Evolutionary conservation across 2,888 invertebrate genomes (phyloP).

Genomic region (Drosophila subsilvestris): DNA sequence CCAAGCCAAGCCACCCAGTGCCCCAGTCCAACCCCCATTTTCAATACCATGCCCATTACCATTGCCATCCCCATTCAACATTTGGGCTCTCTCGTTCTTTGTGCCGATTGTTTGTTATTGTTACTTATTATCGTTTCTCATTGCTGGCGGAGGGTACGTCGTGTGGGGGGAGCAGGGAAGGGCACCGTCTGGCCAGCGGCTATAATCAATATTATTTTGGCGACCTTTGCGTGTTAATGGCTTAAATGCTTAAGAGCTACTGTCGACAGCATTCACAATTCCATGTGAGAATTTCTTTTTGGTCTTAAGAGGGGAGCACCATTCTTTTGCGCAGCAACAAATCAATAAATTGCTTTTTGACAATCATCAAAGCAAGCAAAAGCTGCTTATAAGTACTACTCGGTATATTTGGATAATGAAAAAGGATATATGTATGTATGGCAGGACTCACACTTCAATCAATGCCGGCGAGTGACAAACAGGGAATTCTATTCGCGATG

Average conservation of each 20-base stretch:
- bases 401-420: constrained; percentile 21
- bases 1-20: neutral
- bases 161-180: constrained; percentile 1
- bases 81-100: constrained; percentile 13
- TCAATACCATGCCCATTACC: constrained; percentile 5
- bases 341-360: constrained; percentile 64
- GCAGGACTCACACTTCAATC: constrained; percentile 51
- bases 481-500: constrained; percentile 49
- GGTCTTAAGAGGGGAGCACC: constrained; percentile 22
- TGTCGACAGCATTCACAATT: constrained; percentile 32
- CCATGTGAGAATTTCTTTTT: constrained; percentile 19
- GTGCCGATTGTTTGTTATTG: constrained; percentile 45
- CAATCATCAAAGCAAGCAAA: constrained; percentile 37
- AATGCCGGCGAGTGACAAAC: constrained; percentile 59
- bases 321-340: constrained; percentile 51
- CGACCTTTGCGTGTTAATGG: constrained; percentile 73
- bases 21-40: constrained; percentile 5
- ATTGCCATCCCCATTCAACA: neutral
- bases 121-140: constrained; percentile 38
- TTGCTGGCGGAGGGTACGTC: neutral
- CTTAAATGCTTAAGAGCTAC: constrained; percentile 37
- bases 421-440: constrained; percentile 20
- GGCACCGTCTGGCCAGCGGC: constrained; percentile 57
- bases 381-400: constrained; percentile 10
- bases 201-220: constrained; percentile 69